Conservation (phyloP, 1,140 invertebrate species). For the Eubasilissa regina region DNA sequence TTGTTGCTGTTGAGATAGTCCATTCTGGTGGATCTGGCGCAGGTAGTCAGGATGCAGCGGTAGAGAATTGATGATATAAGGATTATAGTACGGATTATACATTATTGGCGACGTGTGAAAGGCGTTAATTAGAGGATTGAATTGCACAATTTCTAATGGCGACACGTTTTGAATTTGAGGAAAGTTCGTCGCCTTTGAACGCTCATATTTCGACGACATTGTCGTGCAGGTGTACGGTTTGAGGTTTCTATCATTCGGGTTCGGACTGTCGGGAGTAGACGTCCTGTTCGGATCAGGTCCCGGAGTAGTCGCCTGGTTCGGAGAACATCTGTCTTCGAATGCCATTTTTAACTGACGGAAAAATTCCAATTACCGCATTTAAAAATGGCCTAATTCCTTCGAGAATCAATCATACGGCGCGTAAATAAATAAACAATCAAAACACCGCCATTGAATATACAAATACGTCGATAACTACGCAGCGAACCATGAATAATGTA, state of each 20-base stretch:
- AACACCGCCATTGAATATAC: too few relatives aligned
- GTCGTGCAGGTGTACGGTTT: conserved; percentile 58
- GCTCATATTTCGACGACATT: conserved; percentile 52
- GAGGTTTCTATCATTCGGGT: conserved; percentile 51
- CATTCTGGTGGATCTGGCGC: background rate
- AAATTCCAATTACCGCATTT: too few relatives aligned
- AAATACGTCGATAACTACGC: too few relatives aligned
- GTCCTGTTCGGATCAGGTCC: conserved; percentile 66
- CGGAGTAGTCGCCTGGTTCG: conserved; percentile 73
- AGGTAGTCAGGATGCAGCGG: conserved; percentile 23
- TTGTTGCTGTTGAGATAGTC: background rate
- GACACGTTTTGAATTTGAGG: conserved; percentile 19
- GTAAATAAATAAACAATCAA: too few relatives aligned
- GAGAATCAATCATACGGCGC: too few relatives aligned
- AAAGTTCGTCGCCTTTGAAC: conserved; percentile 38
- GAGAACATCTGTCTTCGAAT: conserved; percentile 76
- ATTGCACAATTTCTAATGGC: conserved; percentile 6
- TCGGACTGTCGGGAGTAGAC: conserved; percentile 56
- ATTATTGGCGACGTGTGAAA: conserved; percentile 36
- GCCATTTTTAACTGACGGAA: conserved; percentile 68
- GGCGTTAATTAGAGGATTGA: conserved; percentile 32
- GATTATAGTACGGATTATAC: conserved; percentile 55
- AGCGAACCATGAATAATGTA: too few relatives aligned
- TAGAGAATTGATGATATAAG: conserved; percentile 26
- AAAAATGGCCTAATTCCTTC: too few relatives aligned